Base-by-base conservation (phyloP, 2,888 invertebrate species). In the Bembecia ichneumoniformis region DNA sequence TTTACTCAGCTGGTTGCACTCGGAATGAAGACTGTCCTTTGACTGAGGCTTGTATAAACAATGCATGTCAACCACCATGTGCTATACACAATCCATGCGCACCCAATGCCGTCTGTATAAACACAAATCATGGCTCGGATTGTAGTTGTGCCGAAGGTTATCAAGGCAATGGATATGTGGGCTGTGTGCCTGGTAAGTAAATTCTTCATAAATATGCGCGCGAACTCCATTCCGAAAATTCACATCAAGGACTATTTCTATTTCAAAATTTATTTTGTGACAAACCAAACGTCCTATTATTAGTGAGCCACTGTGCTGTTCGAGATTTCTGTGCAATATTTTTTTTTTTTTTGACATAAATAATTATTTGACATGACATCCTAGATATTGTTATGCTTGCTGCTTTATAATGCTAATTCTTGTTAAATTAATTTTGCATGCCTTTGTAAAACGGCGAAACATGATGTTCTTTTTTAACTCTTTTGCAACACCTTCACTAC, bases 61-160 rank as follows among this genome's bases (percentile, higher is more conserved):
- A 90, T 71, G 91, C 92, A 77, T 96, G 96, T 77, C 94, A 94
- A 82, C 93, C 92, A 83, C 96, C 96, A 46, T 96, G 96, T 81
- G 93, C 92, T 71, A 89, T 94, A 65, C 92, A 92, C 72, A 93
- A 95, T 72, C 96, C 96, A 49, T 96, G 96, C 72, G 91, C 91
- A 59, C 90, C 90, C 63, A 92, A 95, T 74, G 95, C 96, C 50
- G 90, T 94, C 58, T 96, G 96, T 84, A 91, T 94, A 80, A 96
- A 96, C 79, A 93, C 93, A 49, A 94, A 95, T 66, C 96, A 96
- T 71, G 93, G 92, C 58, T 92, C 94, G 17, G 94, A 95, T 68
- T 96, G 96, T 77, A 93, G 92, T 73, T 96, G 96, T 70, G 89
- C 90, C 46, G 94, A 95, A 77, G 95, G 95, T 57, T 96, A 91